phyloP scores from a whole-genome alignment of 2,888 invertebrate genomes.

The Nasonia oneida region DNA sequence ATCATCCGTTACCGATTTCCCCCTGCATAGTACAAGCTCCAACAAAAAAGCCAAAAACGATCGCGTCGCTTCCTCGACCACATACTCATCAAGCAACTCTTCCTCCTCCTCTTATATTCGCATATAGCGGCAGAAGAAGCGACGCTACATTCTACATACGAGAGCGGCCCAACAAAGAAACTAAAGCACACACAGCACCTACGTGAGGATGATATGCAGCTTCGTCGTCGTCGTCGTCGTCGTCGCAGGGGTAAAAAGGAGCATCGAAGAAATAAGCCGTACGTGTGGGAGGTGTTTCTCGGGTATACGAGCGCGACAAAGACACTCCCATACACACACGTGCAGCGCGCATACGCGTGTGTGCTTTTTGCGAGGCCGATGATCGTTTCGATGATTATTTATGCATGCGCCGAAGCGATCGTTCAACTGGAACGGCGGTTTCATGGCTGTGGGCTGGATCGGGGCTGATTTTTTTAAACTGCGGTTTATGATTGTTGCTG shows the following conservation, averaged over 20 bases:
- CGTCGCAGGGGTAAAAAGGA: background rate
- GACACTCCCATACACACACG: too few relatives aligned
- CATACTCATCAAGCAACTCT: too few relatives aligned
- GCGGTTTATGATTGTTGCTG: too few relatives aligned
- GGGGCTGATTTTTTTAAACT: too few relatives aligned
- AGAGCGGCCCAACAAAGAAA: background rate
- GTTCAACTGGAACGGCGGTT: slow-evolving; percentile 64
- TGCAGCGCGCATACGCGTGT: background rate
- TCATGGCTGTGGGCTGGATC: background rate
- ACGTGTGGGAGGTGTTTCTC: slow-evolving; percentile 17
- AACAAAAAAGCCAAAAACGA: too few relatives aligned
- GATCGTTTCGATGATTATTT: slow-evolving; percentile 62
- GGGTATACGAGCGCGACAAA: too few relatives aligned
- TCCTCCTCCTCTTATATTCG: too few relatives aligned
- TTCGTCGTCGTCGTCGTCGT: background rate
- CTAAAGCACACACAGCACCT: background rate
- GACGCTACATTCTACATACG: too few relatives aligned
- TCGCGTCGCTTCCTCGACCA: too few relatives aligned
- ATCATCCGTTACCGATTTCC: too few relatives aligned
- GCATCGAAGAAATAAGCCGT: background rate
- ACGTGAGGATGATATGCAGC: slow-evolving; percentile 21
- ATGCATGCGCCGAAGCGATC: slow-evolving; percentile 64
- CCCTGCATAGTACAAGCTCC: too few relatives aligned
- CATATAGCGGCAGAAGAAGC: too few relatives aligned
- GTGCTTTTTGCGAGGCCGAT: slow-evolving; percentile 20